phyloP scores from a whole-genome alignment of 2,888 invertebrate genomes.

The Bhutanitis thaidina region DNA sequence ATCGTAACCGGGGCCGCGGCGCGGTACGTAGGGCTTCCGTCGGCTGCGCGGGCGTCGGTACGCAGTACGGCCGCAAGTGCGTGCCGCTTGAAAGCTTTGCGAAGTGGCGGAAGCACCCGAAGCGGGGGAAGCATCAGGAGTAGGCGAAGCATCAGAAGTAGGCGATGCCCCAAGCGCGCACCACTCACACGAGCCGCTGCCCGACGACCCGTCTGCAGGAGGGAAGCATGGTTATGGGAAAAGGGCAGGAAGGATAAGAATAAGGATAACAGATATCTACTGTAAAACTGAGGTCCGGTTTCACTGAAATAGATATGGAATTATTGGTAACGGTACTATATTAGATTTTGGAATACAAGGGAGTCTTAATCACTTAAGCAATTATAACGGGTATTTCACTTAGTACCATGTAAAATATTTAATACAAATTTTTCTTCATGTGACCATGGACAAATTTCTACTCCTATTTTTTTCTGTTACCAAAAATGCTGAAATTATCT shows the following conservation, averaged over 20 bases:
- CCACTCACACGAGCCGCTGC: constrained; percentile 55
- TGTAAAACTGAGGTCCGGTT: no score
- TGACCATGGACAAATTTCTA: no score
- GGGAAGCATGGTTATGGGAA: constrained; percentile 25
- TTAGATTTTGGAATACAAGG: no score
- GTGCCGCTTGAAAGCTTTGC: constrained; percentile 27
- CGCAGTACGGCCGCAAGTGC: constrained; percentile 25
- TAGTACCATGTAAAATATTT: no score
- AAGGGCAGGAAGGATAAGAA: constrained; percentile 15
- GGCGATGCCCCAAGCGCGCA: constrained; percentile 43
- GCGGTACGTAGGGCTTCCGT: constrained; percentile 14
- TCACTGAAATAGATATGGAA: no score
- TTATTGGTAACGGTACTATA: no score
- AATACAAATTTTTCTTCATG: no score
- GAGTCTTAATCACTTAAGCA: no score
- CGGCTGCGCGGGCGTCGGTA: constrained; percentile 28
- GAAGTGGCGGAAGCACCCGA: constrained; percentile 24
- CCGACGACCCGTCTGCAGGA: constrained; percentile 57
- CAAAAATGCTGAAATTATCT: no score
- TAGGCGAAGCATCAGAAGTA: constrained; percentile 26
- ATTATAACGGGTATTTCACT: no score
- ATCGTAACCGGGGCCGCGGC: constrained; percentile 19
- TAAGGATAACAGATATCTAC: no score
- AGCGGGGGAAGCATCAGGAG: constrained; percentile 17
- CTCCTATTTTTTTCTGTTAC: no score